phyloP scores from a whole-genome alignment of 1,140 invertebrate genomes.

The Camponotus pennsylvanicus region DNA sequence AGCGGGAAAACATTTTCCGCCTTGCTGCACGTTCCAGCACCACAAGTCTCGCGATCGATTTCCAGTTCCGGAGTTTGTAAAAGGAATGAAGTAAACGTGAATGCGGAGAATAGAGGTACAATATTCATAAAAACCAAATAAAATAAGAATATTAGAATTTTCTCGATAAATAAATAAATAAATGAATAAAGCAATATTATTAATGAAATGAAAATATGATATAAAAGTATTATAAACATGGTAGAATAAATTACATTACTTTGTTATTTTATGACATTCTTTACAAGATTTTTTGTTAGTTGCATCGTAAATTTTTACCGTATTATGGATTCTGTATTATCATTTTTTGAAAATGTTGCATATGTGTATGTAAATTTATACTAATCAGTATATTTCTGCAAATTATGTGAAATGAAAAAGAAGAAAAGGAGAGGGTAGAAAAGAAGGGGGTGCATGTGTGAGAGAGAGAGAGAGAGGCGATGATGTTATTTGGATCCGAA shows the following conservation, averaged over 20 bases:
- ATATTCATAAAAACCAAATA: not conserved
- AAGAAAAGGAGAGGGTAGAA: too few relatives aligned
- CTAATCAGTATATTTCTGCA: not conserved
- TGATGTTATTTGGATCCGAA: conserved; percentile 15
- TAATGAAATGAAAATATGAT: not conserved
- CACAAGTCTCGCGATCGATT: not conserved
- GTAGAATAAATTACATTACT: not conserved
- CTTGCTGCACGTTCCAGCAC: not conserved
- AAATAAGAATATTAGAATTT: not conserved
- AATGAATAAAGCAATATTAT: not conserved
- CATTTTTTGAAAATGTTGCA: not conserved
- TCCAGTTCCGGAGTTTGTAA: conserved; percentile 6
- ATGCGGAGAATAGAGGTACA: not conserved
- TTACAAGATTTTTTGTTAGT: too few relatives aligned
- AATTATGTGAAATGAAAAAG: not conserved
- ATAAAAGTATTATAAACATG: not conserved
- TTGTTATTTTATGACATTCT: not conserved
- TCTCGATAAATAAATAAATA: not conserved
- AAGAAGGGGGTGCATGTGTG: not conserved
- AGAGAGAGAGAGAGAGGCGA: not conserved
- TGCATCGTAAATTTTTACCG: too few relatives aligned
- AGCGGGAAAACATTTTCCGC: conserved; percentile 28
- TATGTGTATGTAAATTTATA: not conserved
- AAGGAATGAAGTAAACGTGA: not conserved
- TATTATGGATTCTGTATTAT: not conserved